Conservation (phyloP, 2,797 vertebrate species). For the Ctenopoma multispine region DNA sequence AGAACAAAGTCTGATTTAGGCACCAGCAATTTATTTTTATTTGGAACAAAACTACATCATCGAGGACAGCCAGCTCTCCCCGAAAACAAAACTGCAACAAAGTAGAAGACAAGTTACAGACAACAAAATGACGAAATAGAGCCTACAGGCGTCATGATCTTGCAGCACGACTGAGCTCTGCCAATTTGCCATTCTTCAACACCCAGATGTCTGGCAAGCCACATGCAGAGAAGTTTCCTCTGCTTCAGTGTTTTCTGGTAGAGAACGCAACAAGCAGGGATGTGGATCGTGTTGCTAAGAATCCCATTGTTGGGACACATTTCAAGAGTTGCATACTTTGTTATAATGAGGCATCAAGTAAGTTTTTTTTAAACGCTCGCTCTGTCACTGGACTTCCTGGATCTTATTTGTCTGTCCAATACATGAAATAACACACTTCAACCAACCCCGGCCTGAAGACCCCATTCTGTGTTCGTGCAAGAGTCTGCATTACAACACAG, state of each 20-base stretch:
- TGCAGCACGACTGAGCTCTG: slow-evolving; percentile 1
- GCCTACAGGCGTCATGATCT: slow-evolving; percentile 44
- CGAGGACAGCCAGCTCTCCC: not conserved
- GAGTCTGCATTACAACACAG: not conserved
- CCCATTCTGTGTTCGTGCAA: no score
- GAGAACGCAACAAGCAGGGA: no score
- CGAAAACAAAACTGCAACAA: slow-evolving; percentile 11
- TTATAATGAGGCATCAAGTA: not conserved
- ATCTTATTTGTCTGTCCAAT: no score
- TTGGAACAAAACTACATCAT: not conserved
- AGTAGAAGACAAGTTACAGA: slow-evolving; percentile 18
- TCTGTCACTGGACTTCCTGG: not conserved
- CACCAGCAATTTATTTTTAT: not conserved
- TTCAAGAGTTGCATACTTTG: no score
- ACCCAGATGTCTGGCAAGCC: slow-evolving; percentile 5
- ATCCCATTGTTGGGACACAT: no score
- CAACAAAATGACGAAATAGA: slow-evolving; percentile 37
- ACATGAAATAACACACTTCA: not conserved
- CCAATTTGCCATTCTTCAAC: slow-evolving; percentile 12
- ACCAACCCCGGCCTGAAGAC: no score
- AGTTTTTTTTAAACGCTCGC: no score
- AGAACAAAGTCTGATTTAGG: no score
- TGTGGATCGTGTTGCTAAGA: no score
- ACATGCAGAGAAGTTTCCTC: no score
- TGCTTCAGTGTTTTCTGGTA: no score